These are phyloP conservation scores for Desmophyllum pertusum DNA, from an alignment of 92 coral and sea anemone genomes.

Conservation along the genomic window DNA sequence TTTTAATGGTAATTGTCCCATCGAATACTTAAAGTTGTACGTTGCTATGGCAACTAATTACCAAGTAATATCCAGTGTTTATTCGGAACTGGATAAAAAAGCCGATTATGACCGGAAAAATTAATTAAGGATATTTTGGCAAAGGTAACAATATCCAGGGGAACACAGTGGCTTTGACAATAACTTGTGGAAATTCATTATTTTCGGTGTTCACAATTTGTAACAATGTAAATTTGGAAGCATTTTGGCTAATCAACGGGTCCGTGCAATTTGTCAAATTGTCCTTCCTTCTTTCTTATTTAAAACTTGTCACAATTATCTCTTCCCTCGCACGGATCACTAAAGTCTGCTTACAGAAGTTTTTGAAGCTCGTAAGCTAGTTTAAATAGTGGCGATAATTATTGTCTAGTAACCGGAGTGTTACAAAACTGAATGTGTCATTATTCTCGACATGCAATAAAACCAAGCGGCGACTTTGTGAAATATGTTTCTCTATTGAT, in stretches of 20 bases:
- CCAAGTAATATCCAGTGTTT: background rate
- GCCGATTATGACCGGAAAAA: constrained; percentile 5
- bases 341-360: background rate
- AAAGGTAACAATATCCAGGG: background rate
- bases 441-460: background rate
- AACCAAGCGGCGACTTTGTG: background rate
- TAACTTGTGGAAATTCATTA: background rate
- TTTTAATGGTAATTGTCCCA: background rate
- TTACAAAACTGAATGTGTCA: background rate
- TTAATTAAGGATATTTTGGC: background rate
- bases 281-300: background rate
- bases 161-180: background rate
- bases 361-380: background rate
- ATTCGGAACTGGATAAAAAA: background rate
- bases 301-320: background rate
- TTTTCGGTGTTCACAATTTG: background rate
- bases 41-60: background rate
- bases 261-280: background rate
- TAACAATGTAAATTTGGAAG: background rate
- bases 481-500: background rate
- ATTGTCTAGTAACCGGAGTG: background rate
- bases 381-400: background rate
- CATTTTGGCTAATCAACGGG: background rate
- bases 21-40: background rate
- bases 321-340: background rate